Base-by-base conservation (phyloP, 2,888 invertebrate genomes). In the Lithophane ornitopus region DNA sequence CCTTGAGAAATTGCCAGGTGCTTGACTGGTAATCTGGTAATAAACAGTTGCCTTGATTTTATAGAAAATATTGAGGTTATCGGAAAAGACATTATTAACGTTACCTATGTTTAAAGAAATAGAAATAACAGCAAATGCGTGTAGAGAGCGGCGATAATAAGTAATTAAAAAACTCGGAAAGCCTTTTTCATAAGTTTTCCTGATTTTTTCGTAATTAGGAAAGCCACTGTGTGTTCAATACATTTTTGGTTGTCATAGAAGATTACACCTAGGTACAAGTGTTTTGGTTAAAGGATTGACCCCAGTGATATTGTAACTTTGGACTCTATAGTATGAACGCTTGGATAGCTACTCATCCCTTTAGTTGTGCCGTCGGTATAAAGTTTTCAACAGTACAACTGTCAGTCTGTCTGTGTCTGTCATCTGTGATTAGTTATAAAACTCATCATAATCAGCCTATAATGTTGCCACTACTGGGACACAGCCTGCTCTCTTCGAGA, bases 1-100 rank as follows among this genome's bases (percentile, higher is more conserved):
- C 66, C 77, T 61, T 59, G 68, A 54, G 63, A 74, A 68, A 71
- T 39, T 59, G 19, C 39, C 76, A 70, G 75, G 65, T 81, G 81
- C 44, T 61, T 34, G 26, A 52, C 12, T 12, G 49, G n/a, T 34
- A 65, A 28, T 16, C 22, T 34, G 3, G 8, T 54, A 44, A 52
- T 26, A 54, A 67, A 39, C 22, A 56, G n/a, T 69, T 62, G 6
- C 0, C 28, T 52, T 39, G 26, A 14, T 67, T 59, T 49, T 54
- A n/a, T 22, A 39, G 11, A 34, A 34, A 34, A 19, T n/a, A 52
- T 39, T 26, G 22, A 26, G 8, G 26, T 52, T 61, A 26, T 52
- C 11, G 59, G 16, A 59, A 41, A 61, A 44, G 3, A 34, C 16
- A 71, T 59, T 54, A n/a, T n/a, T 26, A 12, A 68, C 16, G 41